phyloP scores from a whole-genome alignment of 2,797 vertebrate genomes.

The Sebastes itinus region DNA sequence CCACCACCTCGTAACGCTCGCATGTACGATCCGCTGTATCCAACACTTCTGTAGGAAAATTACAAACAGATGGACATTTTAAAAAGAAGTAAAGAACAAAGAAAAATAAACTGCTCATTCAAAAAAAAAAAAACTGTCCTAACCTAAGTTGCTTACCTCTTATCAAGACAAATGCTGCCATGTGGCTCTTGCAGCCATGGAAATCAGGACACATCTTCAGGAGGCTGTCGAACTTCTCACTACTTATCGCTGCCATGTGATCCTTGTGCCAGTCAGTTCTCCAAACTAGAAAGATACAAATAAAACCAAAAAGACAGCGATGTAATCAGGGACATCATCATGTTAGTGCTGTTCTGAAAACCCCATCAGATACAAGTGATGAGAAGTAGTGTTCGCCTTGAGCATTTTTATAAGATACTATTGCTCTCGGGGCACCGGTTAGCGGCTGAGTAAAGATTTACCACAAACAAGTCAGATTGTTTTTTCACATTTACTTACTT shows the following conservation, averaged over 20 bases:
- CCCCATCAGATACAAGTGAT: neutral
- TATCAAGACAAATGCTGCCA: constrained; percentile 82
- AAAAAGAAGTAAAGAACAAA: neutral
- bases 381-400: neutral
- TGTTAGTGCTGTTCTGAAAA: neutral
- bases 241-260: constrained; percentile 75
- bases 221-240: constrained; percentile 74
- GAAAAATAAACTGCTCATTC: too few species aligned
- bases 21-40: constrained; percentile 53
- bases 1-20: constrained; percentile 77
- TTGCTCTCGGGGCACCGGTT: neutral
- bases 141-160: constrained; percentile 61
- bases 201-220: constrained; percentile 75
- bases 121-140: neutral
- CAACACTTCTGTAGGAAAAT: constrained; percentile 49
- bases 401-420: neutral
- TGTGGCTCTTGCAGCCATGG: constrained; percentile 72
- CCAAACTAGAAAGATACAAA: constrained; percentile 55
- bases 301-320: neutral
- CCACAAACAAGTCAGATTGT: neutral
- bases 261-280: constrained; percentile 75
- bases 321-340: neutral
- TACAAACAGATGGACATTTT: neutral
- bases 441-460: neutral
- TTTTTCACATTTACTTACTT: neutral